Percentiles rank a stretch among this genome's conserved stretches.
Conservation (phyloP, 2,113 vertebrate species). For the Xiphophorus maculatus region DNA sequence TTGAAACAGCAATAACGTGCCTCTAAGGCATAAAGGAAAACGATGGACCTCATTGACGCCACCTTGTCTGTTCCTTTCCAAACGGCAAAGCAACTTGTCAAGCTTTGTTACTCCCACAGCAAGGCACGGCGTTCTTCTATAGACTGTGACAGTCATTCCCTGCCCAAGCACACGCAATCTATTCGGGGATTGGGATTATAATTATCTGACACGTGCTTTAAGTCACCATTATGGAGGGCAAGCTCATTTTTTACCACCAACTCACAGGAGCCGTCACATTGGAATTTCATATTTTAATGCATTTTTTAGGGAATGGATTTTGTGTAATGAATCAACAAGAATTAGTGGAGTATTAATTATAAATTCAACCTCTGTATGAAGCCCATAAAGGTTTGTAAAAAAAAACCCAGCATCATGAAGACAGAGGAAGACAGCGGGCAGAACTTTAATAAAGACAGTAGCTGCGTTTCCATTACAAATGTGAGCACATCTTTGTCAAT, state of each 20-base stretch:
- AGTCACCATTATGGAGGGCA: background rate
- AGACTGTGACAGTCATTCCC: background rate
- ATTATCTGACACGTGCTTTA: constrained; percentile 1
- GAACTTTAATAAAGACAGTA: background rate
- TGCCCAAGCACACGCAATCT: background rate
- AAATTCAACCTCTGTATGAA: too few species aligned
- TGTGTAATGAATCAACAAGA: background rate
- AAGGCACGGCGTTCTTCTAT: background rate
- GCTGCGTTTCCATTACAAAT: too few species aligned
- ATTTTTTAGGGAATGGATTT: too few species aligned
- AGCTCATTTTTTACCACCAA: constrained; percentile 5
- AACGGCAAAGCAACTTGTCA: background rate
- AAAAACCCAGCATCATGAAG: background rate
- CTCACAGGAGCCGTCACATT: background rate
- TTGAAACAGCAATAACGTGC: constrained; percentile 1
- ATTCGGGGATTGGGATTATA: background rate
- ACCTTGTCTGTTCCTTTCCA: background rate
- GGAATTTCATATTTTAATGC: too few species aligned
- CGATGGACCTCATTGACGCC: constrained; percentile 7
- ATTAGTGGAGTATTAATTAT: background rate
- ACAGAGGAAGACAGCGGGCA: background rate
- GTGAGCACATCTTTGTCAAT: too few species aligned
- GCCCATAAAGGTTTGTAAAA: too few species aligned
- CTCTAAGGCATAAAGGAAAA: constrained; percentile 16
- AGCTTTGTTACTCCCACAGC: background rate